Conservation (phyloP, 2,888 invertebrate species). For the Allacma fusca region DNA sequence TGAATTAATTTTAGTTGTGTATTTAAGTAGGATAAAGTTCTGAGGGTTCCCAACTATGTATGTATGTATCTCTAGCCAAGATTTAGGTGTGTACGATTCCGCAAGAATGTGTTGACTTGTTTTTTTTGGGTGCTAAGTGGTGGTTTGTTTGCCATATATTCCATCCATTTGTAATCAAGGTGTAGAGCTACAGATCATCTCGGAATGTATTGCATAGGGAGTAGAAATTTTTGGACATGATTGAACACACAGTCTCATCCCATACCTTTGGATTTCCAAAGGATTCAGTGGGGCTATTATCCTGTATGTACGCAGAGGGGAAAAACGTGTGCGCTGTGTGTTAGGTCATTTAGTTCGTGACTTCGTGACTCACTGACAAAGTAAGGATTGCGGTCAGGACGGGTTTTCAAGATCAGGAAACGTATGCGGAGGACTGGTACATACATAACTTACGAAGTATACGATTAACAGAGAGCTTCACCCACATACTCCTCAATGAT, state of each 20-base stretch:
- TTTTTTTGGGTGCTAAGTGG: slow-evolving; percentile 13
- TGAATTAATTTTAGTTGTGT: too few relatives aligned
- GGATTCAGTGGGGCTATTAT: background rate
- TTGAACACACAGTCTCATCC: background rate
- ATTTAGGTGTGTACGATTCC: background rate
- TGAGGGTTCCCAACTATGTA: too few relatives aligned
- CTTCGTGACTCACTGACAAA: slow-evolving; percentile 43
- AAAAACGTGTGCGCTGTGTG: slow-evolving; percentile 29
- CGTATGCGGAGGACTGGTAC: background rate
- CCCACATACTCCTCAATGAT: slow-evolving; percentile 6
- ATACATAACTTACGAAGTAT: too few relatives aligned
- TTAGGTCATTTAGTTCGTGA: slow-evolving; percentile 42
- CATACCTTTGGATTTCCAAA: background rate
- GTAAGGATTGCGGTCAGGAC: slow-evolving; percentile 46
- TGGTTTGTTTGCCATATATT: slow-evolving; percentile 14
- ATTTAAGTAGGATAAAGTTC: too few relatives aligned
- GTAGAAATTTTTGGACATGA: background rate
- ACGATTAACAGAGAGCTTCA: background rate
- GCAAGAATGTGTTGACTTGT: slow-evolving; percentile 1
- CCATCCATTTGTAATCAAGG: background rate
- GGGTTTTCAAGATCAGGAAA: slow-evolving; percentile 46
- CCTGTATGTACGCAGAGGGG: background rate
- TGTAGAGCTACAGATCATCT: background rate
- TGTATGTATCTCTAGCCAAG: background rate
- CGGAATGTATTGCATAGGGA: background rate